Conservation (phyloP, 2,888 invertebrate genomes). For the Neoscelio sp. region DNA sequence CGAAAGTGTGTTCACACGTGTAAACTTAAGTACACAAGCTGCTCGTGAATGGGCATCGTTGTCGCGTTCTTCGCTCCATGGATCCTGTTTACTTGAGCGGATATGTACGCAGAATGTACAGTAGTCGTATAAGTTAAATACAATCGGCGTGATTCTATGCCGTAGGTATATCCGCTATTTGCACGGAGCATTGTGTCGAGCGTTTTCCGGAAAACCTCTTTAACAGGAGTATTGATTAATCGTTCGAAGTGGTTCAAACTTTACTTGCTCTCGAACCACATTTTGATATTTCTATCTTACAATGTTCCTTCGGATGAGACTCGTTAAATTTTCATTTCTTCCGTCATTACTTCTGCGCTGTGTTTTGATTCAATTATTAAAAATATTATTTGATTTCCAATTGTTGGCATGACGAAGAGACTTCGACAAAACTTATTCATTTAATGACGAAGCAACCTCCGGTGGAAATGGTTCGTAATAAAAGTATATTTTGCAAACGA, state of each 20-base stretch:
- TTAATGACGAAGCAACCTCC: too few species aligned
- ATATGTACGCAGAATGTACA: constrained; percentile 21
- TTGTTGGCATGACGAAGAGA: too few species aligned
- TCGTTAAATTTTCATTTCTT: constrained; percentile 11
- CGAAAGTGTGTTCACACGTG: constrained; percentile 52
- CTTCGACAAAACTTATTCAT: too few species aligned
- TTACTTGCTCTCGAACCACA: constrained; percentile 1
- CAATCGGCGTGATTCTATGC: constrained; percentile 36
- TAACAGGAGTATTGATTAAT: constrained; percentile 23
- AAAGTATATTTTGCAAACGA: too few species aligned
- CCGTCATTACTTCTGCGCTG: too few species aligned
- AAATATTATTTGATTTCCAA: too few species aligned
- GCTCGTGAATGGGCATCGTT: constrained; percentile 54
- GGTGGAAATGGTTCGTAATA: too few species aligned
- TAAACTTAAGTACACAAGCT: constrained; percentile 43
- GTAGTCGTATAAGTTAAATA: constrained; percentile 41
- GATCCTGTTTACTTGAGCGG: constrained; percentile 52
- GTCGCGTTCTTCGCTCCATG: constrained; percentile 51
- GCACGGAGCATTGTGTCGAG: constrained; percentile 22
- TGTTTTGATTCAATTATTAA: too few species aligned
- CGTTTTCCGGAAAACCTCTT: constrained; percentile 22
- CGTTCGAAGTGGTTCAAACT: background rate
- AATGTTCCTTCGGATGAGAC: too few species aligned
- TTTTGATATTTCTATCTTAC: constrained; percentile 13
- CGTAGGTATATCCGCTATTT: constrained; percentile 38